Conservation (phyloP, 2,888 invertebrate genomes). For the Caenorhabditis sp. region DNA sequence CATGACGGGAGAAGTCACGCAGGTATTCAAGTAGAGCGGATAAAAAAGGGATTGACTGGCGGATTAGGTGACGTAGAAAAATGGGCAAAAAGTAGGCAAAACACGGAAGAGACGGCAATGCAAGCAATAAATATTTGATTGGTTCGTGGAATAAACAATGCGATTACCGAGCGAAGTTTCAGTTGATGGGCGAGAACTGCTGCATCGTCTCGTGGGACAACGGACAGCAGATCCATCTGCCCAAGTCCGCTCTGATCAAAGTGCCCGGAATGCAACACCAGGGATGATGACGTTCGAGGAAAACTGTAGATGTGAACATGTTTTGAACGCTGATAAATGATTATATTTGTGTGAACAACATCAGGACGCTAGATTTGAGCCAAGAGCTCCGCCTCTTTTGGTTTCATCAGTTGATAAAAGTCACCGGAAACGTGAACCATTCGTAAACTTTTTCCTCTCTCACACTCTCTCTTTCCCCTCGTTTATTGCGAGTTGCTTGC, state of each 20-base stretch:
- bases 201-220: constrained; percentile 74
- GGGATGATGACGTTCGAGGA: not conserved
- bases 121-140: constrained; percentile 41
- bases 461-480: not conserved
- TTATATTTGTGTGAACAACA: too few relatives aligned
- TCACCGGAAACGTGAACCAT: too few relatives aligned
- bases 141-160: constrained; percentile 9
- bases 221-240: constrained; percentile 72
- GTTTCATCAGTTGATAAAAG: too few relatives aligned
- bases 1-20: constrained; percentile 72
- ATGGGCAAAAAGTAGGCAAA: constrained; percentile 7
- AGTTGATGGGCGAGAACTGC: constrained; percentile 72
- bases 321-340: too few relatives aligned
- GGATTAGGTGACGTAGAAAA: constrained; percentile 31
- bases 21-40: constrained; percentile 50
- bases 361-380: too few relatives aligned
- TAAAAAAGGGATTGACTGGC: not conserved
- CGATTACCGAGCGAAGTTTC: constrained; percentile 9
- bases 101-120: constrained; percentile 1
- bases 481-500: constrained; percentile 16
- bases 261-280: constrained; percentile 48
- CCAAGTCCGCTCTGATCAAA: constrained; percentile 62
- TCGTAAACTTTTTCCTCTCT: not conserved
- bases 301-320: too few relatives aligned
- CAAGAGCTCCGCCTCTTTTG: too few relatives aligned